Base-by-base conservation (phyloP, 1,140 invertebrate genomes). In the Danaus melanippus region DNA sequence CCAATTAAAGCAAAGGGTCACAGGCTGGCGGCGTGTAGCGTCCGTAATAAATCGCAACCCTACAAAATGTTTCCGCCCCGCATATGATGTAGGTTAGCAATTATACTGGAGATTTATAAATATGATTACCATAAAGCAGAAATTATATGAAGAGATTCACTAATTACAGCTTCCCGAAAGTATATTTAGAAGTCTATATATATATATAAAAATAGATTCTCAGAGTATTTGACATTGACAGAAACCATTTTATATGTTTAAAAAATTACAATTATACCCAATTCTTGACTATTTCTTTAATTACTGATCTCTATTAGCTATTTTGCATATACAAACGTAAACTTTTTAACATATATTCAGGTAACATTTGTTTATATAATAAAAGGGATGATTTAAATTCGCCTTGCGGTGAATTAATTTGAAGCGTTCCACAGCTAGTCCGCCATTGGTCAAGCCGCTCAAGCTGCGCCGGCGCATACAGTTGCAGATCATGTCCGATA, bases 31-130 rank as follows among this genome's bases (percentile, higher is more conserved):
- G 64, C 17, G 67, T 62, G 48, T 42, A 59, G 66, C 56, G 69
- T 68, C 78, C 74, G 71, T 72, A 74, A 84, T 86, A 86, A 86
- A 86, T 86, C 79, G 81, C 83, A 86, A 84, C 77, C 79, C 78
- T 75, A 76, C 73, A 64, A 67, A 79, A 73, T 67, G 74, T 78
- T 84, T 86, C 81, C 83, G 83, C 66, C 69, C 60, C 59, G 58
- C 50, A 55, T 55, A 58, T 56, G 64, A 60, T 64, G 55, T 60
- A 63, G 66, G 56, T 50, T 62, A 54, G 21, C 60, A 61, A 57
- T 71, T 64, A 66, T 71, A 58, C 59, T 61, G 42, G 52, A 60
- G 53, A 62, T 64, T 63, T 66, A 65, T 62, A 60, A 62, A 60
- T 56, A 49, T 57, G 46, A 67, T 67, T 67, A 58, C 54, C 64